Percentiles rank a stretch among this genome's conserved stretches.
These are phyloP conservation scores for Poeciliopsis turneri DNA, from an alignment of 2,797 vertebrate genomes.

Conservation along the genomic window DNA sequence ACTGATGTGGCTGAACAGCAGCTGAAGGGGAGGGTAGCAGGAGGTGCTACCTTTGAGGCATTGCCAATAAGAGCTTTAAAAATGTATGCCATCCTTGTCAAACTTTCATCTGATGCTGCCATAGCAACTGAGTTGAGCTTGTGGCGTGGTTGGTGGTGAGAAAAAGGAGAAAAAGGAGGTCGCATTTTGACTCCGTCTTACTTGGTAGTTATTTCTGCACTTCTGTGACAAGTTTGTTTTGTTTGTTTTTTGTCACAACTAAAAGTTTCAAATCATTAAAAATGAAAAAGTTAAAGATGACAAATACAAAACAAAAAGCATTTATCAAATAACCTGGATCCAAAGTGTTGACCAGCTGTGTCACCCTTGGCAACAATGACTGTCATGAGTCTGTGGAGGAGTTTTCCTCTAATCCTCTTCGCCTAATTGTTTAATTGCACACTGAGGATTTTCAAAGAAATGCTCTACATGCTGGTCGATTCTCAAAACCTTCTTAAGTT, in stretches of 20 bases:
- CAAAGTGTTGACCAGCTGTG: not conserved
- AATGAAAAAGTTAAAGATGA: not conserved
- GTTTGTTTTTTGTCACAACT: not conserved
- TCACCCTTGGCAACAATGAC: not conserved
- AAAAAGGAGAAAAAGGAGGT: slow-evolving; percentile 45
- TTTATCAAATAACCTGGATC: not conserved
- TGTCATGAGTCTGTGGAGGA: not conserved
- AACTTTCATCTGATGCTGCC: slow-evolving; percentile 63
- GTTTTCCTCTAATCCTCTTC: not conserved
- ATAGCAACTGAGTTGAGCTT: slow-evolving; percentile 51
- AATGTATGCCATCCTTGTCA: slow-evolving; percentile 74
- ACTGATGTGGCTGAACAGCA: slow-evolving; percentile 81
- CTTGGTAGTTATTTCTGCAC: not conserved
- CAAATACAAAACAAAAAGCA: not conserved
- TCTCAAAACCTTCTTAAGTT: not conserved
- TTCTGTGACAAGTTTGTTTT: not conserved
- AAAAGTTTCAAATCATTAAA: not conserved
- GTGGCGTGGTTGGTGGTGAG: slow-evolving; percentile 30
- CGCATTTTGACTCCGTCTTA: slow-evolving; percentile 46
- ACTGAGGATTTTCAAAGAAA: not conserved
- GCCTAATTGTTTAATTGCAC: not conserved
- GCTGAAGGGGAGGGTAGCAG: slow-evolving; percentile 79
- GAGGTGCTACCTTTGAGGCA: slow-evolving; percentile 77
- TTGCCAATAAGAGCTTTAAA: slow-evolving; percentile 80
- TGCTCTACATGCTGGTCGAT: not conserved